Percentiles rank a stretch among this genome's conserved stretches.
These are phyloP conservation scores for Drosophila affinis DNA, from an alignment of 2,888 invertebrate species.

Conservation along the genomic window DNA sequence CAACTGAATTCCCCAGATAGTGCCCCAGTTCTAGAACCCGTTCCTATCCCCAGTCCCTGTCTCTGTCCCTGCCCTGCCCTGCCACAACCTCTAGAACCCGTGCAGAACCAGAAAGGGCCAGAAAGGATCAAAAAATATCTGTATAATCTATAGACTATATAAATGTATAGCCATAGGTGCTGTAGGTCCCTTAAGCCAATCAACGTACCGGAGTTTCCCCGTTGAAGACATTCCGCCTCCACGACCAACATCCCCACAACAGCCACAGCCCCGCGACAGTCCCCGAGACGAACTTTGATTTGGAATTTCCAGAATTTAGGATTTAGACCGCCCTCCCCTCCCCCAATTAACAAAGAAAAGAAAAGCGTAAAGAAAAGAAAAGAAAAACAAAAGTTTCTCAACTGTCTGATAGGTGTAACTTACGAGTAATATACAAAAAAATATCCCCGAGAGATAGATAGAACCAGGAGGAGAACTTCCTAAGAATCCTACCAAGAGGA, in stretches of 20 bases:
- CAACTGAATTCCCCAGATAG: conserved; percentile 42
- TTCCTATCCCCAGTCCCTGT: background rate
- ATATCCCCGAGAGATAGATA: background rate
- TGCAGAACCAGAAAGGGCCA: conserved; percentile 41
- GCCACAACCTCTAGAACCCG: background rate
- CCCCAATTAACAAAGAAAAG: background rate
- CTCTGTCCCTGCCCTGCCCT: background rate
- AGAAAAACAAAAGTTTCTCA: conserved; percentile 14
- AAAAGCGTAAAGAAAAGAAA: background rate
- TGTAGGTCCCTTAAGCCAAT: conserved; percentile 35
- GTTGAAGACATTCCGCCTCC: background rate
- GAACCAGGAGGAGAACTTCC: background rate
- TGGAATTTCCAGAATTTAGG: background rate
- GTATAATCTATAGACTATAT: conserved; percentile 36
- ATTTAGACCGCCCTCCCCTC: no score
- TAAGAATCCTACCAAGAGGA: background rate
- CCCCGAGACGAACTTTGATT: background rate
- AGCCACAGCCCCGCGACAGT: background rate
- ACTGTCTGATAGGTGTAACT: conserved; percentile 41
- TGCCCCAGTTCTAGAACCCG: conserved; percentile 9
- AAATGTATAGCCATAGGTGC: conserved; percentile 36
- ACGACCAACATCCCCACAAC: background rate
- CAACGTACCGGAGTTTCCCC: conserved; percentile 6
- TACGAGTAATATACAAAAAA: conserved; percentile 20
- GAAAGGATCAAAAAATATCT: conserved; percentile 54